Percentiles rank a stretch among this genome's conserved stretches.
Evolutionary conservation across 2,797 vertebrate genomes (phyloP).

Genomic region (Hippocampus kuda): DNA sequence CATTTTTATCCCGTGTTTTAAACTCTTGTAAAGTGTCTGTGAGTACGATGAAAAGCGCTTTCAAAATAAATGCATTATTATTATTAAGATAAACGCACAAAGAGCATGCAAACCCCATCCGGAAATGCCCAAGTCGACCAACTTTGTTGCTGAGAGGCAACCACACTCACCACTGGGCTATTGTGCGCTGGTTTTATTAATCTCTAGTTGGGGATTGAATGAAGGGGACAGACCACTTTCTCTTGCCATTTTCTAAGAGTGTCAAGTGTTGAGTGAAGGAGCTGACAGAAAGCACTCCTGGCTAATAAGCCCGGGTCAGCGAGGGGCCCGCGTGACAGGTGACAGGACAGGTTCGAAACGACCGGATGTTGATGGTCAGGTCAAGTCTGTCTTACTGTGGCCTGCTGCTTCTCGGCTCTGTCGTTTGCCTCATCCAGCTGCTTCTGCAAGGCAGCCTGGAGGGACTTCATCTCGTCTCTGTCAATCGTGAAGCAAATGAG

Average conservation of each 20-base stretch:
- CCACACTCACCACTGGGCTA: not conserved
- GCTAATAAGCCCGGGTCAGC: slow-evolving; percentile 45
- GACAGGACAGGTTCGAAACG: slow-evolving; percentile 42
- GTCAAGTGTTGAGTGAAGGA: slow-evolving; percentile 29
- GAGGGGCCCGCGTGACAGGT: slow-evolving; percentile 47
- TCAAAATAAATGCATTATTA: too few species aligned
- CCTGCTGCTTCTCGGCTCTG: slow-evolving; percentile 91
- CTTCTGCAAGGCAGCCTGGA: slow-evolving; percentile 91
- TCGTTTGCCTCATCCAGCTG: slow-evolving; percentile 91
- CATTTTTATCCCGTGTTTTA: too few species aligned
- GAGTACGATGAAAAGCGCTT: too few species aligned
- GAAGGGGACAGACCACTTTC: slow-evolving; percentile 13
- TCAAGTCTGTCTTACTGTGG: slow-evolving; percentile 75
- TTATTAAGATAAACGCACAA: not conserved
- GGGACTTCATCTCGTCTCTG: slow-evolving; percentile 97
- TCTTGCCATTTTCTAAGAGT: slow-evolving; percentile 17
- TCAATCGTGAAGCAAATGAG: slow-evolving; percentile 53
- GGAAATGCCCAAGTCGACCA: not conserved
- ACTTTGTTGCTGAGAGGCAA: not conserved
- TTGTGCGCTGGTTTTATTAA: slow-evolving; percentile 15
- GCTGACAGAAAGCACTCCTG: slow-evolving; percentile 27
- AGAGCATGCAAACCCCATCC: not conserved
- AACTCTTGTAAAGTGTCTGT: too few species aligned
- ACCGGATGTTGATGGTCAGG: slow-evolving; percentile 39
- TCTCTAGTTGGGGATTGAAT: not conserved